These are phyloP conservation scores for Harpalus rufipes DNA, from an alignment of 2,888 invertebrate species.

Conservation along the genomic window DNA sequence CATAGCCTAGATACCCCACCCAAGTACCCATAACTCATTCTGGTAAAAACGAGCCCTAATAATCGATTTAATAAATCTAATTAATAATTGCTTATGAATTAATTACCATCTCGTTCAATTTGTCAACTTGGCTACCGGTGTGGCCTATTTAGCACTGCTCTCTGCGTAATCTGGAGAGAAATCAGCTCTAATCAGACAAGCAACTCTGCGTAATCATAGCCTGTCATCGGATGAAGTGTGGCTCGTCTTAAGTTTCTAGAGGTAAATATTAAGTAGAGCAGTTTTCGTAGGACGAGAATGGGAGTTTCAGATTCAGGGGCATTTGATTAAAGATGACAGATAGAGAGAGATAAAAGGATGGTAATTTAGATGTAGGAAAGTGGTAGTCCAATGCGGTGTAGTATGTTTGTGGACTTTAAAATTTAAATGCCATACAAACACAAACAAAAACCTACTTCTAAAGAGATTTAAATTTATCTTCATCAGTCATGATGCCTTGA, in stretches of 20 bases:
- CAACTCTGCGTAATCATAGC: neutral
- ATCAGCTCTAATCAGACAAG: neutral
- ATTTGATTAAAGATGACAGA: neutral
- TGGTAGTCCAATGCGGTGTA: neutral
- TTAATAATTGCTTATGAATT: neutral
- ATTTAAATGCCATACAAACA: no score
- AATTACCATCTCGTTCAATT: neutral
- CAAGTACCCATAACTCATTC: neutral
- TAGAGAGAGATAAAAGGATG: neutral
- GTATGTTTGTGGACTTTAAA: no score
- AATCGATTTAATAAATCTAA: neutral
- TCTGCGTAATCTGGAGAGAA: neutral
- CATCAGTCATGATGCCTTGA: no score
- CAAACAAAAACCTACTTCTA: no score
- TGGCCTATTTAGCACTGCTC: neutral
- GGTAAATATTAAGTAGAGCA: neutral
- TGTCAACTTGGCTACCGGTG: neutral
- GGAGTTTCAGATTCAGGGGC: neutral
- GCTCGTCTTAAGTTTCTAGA: neutral
- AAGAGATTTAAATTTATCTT: no score
- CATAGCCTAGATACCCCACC: neutral
- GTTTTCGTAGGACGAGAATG: neutral
- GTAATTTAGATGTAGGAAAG: constrained; percentile 1
- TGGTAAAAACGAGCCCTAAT: neutral
- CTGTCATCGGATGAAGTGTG: neutral